Evolutionary conservation across 2,888 invertebrate species (phyloP).

Genomic region (Glaucopsyche alexis): DNA sequence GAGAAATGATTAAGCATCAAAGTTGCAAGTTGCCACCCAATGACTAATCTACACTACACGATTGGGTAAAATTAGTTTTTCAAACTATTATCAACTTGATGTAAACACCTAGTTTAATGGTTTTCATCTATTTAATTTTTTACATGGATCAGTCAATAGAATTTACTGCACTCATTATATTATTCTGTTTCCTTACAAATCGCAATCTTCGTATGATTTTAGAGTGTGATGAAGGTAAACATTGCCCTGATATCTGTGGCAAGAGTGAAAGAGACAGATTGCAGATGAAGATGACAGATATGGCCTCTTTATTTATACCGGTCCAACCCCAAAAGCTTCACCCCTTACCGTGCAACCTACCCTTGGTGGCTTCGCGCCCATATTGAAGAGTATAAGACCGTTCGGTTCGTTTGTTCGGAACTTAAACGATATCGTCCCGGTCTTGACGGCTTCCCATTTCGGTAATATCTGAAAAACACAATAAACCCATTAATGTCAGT

Average conservation of each 20-base stretch:
- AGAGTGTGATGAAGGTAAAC: constrained; percentile 22
- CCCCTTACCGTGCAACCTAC: constrained; percentile 84
- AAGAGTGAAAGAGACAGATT: constrained; percentile 30
- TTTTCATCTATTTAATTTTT: too few species aligned
- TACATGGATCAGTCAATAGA: background rate
- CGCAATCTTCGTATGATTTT: constrained; percentile 36
- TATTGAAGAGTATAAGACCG: constrained; percentile 95
- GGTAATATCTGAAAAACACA: constrained; percentile 85
- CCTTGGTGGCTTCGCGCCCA: constrained; percentile 87
- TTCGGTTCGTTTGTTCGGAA: constrained; percentile 97
- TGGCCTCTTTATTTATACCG: constrained; percentile 51
- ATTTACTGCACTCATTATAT: background rate
- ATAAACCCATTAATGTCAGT: background rate
- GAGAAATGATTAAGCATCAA: too few species aligned
- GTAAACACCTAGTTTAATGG: too few species aligned
- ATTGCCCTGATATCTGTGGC: constrained; percentile 13
- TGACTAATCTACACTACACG: too few species aligned
- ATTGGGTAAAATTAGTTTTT: too few species aligned
- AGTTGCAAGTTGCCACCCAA: too few species aligned
- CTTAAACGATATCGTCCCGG: constrained; percentile 95
- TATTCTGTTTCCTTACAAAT: constrained; percentile 16
- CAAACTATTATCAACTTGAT: too few species aligned
- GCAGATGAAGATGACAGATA: constrained; percentile 46
- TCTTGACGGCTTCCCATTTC: constrained; percentile 94
- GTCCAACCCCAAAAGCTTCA: constrained; percentile 76